Evolutionary conservation across 2,113 vertebrate genomes (phyloP), one percentile per base, ranked within the genome.

Genomic region (Beaufortia kweichowensis): DNA sequence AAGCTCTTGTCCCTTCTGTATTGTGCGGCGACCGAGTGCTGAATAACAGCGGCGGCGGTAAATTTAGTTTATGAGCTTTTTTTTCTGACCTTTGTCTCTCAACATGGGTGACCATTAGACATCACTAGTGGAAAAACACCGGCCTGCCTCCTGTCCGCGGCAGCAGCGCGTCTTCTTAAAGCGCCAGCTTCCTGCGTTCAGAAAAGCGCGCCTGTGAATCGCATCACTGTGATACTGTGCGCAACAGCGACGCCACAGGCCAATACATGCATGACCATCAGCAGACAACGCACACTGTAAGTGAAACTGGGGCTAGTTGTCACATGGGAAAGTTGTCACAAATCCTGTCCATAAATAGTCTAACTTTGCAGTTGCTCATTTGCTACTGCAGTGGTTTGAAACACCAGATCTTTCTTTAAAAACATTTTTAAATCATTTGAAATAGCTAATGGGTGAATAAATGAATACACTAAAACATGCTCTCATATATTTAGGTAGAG

Each of bases 81-180:
- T 90, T 93, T 92, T 87, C 89, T 94, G 94, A 95, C 94, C 94
- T 95, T 95, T 94, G 94, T 92, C 89, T 92, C 87, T 86, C 83
- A 80, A 85, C 91, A 88, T 91, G 86, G 84, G 90, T 89, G 91
- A 91, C 90, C 91, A 89, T 93, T 90, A 90, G 92, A 91, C 91
- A 94, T 92, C 88, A 92, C 91, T 92, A 94, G 93, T 95, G 95
- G 94, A 96, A 96, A 96, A 96, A 93, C 94, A 96, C 95, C 93
- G 92, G 94, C 93, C 89, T 90, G 93, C 93, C 93, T 94, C 90
- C 85, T 15, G 67, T 83, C 85, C 88, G 69, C 39, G 39, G 41
- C 55, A 70, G 33, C 66, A 78, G 77, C 84, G 82, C 86, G 82
- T 83, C 87, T 63, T 83, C 85, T 86, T 85, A 86, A 86, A 85